Percentiles rank a stretch among this genome's conserved stretches.
Evolutionary conservation across 92 coral and sea anemone species (phyloP).

Genomic region (Epizoanthus rinbou): DNA sequence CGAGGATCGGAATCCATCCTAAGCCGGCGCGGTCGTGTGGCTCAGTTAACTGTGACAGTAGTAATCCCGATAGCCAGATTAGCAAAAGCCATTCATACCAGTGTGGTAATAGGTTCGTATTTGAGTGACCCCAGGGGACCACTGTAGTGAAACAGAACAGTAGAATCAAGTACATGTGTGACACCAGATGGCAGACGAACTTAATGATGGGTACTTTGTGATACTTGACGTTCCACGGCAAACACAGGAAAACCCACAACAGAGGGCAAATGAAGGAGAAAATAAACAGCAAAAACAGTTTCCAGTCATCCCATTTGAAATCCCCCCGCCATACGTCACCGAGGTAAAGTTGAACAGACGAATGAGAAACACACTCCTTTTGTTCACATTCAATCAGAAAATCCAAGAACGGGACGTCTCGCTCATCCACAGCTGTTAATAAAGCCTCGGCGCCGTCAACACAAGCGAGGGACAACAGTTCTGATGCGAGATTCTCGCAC

Average conservation of each 20-base stretch:
- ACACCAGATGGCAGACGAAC: slow-evolving; percentile 95
- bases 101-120: slow-evolving; percentile 63
- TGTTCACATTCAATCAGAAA: slow-evolving; percentile 94
- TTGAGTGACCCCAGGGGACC: slow-evolving; percentile 84
- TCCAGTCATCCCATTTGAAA: slow-evolving; percentile 95
- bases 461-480: slow-evolving; percentile 93
- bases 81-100: slow-evolving; percentile 95
- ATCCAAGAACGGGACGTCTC: slow-evolving; percentile 91
- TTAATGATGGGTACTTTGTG: slow-evolving; percentile 94
- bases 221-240: slow-evolving; percentile 95
- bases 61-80: slow-evolving; percentile 90
- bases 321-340: slow-evolving; percentile 99
- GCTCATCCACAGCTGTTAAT: slow-evolving; percentile 91
- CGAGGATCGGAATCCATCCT: slow-evolving; percentile 94
- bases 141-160: slow-evolving; percentile 86
- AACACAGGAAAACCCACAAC: slow-evolving; percentile 88
- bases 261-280: slow-evolving; percentile 86
- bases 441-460: slow-evolving; percentile 84
- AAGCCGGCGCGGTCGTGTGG: slow-evolving; percentile 97
- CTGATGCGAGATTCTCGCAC: slow-evolving; percentile 93
- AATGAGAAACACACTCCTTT: slow-evolving; percentile 93
- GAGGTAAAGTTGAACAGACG: slow-evolving; percentile 93
- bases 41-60: slow-evolving; percentile 93
- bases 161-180: slow-evolving; percentile 90
- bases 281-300: slow-evolving; percentile 84